These are phyloP conservation scores for Dolichallabes microphthalmus DNA, from an alignment of 2,113 vertebrate genomes.

Conservation along the genomic window DNA sequence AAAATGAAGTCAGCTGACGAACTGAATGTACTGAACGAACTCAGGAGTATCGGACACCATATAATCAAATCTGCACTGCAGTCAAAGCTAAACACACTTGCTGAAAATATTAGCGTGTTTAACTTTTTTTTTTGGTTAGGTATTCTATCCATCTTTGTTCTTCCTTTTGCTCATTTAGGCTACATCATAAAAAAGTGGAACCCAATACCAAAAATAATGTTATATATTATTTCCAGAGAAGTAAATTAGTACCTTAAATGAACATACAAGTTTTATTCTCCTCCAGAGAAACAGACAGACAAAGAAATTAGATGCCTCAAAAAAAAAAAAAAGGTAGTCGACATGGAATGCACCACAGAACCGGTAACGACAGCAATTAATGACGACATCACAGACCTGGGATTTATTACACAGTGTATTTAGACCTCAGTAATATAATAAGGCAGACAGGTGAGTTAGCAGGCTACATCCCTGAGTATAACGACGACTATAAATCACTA, in stretches of 20 bases:
- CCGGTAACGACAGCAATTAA: background rate
- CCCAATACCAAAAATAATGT: background rate
- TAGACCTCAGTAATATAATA: background rate
- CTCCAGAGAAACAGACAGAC: background rate
- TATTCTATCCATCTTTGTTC: no score
- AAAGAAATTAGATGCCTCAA: background rate
- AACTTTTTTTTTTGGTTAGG: no score
- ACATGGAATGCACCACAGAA: background rate
- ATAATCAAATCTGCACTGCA: no score
- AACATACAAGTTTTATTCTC: background rate
- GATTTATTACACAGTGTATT: slow-evolving; percentile 8
- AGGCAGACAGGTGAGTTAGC: background rate
- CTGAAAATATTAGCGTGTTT: no score
- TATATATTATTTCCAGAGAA: background rate
- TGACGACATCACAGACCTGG: background rate
- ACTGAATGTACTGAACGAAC: no score
- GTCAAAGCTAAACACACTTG: no score
- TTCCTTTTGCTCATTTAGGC: no score
- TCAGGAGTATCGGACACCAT: no score
- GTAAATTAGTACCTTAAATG: background rate
- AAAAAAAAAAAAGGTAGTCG: background rate
- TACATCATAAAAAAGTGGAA: no score
- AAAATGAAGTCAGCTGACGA: no score
- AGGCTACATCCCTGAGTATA: background rate
- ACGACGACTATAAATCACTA: background rate